Evolutionary conservation across 2,888 invertebrate species (phyloP), one percentile per base, ranked within the genome.

Genomic region (Baccha elongata): DNA sequence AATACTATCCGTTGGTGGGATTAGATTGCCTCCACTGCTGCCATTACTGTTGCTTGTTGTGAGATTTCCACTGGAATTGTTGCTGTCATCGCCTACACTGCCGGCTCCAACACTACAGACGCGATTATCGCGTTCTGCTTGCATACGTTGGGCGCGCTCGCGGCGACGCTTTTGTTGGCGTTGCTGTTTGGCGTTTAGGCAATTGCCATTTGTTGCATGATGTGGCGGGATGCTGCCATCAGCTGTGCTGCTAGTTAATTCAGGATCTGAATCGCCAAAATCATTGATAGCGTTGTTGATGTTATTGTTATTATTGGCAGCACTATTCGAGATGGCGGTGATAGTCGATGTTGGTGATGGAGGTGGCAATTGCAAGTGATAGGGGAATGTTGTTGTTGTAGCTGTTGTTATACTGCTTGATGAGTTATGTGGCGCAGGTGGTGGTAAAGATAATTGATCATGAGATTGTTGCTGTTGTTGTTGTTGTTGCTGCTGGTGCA

Each of bases 111-210:
- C 88, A 17, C 76, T 75, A 79, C 85, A 83, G 42, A 78, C 92
- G 93, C 90, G 90, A 85, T 86, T 89, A 92, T 95, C 94, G 91
- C 95, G 94, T 92, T 95, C 95, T 91, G 95, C 95, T 93, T 96
- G 95, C 94, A 96, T 95, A 92, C 96, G 96, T 93, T 96, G 96
- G 90, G 96, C 96, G 92, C 96, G 94, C 93, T 96, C 96, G 92
- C 96, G 94, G 91, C 96, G 94, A 92, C 96, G 94, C 91, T 96
- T 96, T 92, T 95, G 94, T 92, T 95, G 95, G 19, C 91, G 88
- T 74, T 91, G 91, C 64, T 90, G 90, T 85, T 90, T 91, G 10
- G 90, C 88, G 85, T 89, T 89, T 10, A 89, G 21, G 29, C 81
- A 40, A 64, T 74, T 74, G 48, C 80, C 71, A 64, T 76, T 76